Percentiles rank a stretch among this genome's conserved stretches.
These are phyloP conservation scores for Enteromius thamalakanensis DNA, from an alignment of 2,797 vertebrate species.

Conservation along the genomic window DNA sequence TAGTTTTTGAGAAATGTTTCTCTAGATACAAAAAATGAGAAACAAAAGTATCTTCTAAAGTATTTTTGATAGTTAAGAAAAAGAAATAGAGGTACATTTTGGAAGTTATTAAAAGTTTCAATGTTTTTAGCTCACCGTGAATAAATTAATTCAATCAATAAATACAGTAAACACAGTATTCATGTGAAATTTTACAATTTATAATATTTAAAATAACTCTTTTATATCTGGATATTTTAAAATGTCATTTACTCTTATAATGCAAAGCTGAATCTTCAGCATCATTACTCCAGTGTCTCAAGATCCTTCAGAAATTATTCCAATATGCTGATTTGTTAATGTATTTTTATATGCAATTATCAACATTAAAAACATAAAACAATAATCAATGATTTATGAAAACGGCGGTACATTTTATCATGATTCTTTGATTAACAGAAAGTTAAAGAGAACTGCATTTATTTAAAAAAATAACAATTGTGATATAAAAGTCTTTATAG, in stretches of 20 bases:
- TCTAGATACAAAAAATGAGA: not conserved
- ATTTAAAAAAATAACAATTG: not conserved
- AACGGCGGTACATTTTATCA: not conserved
- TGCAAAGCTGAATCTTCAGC: not conserved
- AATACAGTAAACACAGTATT: not conserved
- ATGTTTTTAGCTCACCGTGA: not conserved
- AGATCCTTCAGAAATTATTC: not conserved
- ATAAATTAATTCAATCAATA: not conserved
- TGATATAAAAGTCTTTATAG: not conserved
- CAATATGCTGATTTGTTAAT: not conserved
- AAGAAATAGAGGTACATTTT: not conserved
- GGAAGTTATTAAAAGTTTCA: not conserved
- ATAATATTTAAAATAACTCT: not conserved
- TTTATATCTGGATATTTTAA: not conserved
- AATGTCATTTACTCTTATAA: not conserved
- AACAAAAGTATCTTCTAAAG: not conserved
- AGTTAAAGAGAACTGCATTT: not conserved
- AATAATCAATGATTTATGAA: not conserved
- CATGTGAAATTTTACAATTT: not conserved
- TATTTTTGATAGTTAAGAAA: not conserved
- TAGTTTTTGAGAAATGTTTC: not conserved
- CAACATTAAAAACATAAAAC: not conserved
- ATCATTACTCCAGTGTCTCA: not conserved
- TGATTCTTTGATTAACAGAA: not conserved
- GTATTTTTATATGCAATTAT: not conserved